Percentiles rank a stretch among this genome's conserved stretches.
These are phyloP conservation scores for Eciton burchellii DNA, from an alignment of 1,140 invertebrate genomes.

Conservation along the genomic window DNA sequence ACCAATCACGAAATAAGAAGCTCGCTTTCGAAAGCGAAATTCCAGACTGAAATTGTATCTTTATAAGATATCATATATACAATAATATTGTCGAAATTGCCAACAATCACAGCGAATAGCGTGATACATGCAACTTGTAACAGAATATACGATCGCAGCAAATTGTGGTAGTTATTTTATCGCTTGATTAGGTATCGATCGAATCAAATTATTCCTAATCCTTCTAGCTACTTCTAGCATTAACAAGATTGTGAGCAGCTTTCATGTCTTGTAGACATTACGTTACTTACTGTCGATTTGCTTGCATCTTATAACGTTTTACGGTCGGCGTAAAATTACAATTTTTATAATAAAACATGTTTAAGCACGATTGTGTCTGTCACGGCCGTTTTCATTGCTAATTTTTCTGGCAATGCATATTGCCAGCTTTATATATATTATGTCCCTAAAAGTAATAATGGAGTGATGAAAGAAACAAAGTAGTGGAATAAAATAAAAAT, in stretches of 20 bases:
- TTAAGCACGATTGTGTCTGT: not conserved
- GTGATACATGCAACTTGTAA: constrained; percentile 47
- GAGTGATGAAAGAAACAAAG: too few species aligned
- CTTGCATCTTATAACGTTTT: constrained; percentile 8
- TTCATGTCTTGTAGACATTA: constrained; percentile 38
- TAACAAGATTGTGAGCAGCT: constrained; percentile 49
- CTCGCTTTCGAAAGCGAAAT: not conserved
- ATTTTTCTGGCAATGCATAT: constrained; percentile 6
- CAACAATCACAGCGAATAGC: constrained; percentile 41
- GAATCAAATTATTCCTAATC: constrained; percentile 25
- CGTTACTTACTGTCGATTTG: not conserved
- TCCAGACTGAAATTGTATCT: not conserved
- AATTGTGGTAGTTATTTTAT: constrained; percentile 45
- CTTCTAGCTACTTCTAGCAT: constrained; percentile 32
- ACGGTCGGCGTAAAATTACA: not conserved
- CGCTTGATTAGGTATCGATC: constrained; percentile 47
- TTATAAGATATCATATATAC: not conserved
- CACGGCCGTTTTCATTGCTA: not conserved
- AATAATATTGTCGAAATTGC: constrained; percentile 22
- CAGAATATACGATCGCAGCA: constrained; percentile 30
- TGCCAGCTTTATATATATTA: not conserved
- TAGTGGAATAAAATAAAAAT: not conserved
- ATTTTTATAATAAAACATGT: not conserved
- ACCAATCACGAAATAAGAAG: not conserved
- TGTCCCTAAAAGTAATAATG: not conserved